phyloP scores from a whole-genome alignment of 53 echinoderm and acorn worm genomes.

The Crossaster papposus region DNA sequence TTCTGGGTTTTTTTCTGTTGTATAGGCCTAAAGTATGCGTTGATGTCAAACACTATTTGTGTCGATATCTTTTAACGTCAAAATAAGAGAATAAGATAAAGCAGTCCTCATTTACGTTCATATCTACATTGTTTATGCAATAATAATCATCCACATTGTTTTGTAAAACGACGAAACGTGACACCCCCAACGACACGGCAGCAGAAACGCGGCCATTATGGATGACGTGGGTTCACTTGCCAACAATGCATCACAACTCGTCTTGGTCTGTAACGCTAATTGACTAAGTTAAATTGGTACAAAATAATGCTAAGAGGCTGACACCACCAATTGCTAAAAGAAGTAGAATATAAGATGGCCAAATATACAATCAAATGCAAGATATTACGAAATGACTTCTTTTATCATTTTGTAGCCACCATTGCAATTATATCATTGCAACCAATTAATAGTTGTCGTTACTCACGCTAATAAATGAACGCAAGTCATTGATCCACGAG shows the following conservation, averaged over 20 bases:
- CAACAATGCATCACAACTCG: no score
- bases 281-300: background rate
- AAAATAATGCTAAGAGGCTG: background rate
- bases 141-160: background rate
- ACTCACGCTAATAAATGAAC: background rate
- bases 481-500: background rate
- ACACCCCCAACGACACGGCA: no score
- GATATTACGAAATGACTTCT: constrained; percentile 27
- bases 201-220: background rate
- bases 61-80: background rate
- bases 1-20: background rate
- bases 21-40: background rate
- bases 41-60: background rate
- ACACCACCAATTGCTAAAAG: background rate
- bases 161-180: background rate
- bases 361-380: background rate
- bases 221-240: background rate
- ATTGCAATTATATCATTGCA: background rate
- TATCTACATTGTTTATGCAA: background rate
- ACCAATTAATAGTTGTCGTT: background rate
- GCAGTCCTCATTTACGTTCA: background rate
- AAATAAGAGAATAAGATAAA: no score
- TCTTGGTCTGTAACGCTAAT: background rate
- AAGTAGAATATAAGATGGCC: constrained; percentile 18
- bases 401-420: background rate